Percentiles rank a stretch among this genome's conserved stretches.
These are phyloP conservation scores for Syndactyla subalaris DNA, from an alignment of 2,797 vertebrate genomes.

Conservation along the genomic window DNA sequence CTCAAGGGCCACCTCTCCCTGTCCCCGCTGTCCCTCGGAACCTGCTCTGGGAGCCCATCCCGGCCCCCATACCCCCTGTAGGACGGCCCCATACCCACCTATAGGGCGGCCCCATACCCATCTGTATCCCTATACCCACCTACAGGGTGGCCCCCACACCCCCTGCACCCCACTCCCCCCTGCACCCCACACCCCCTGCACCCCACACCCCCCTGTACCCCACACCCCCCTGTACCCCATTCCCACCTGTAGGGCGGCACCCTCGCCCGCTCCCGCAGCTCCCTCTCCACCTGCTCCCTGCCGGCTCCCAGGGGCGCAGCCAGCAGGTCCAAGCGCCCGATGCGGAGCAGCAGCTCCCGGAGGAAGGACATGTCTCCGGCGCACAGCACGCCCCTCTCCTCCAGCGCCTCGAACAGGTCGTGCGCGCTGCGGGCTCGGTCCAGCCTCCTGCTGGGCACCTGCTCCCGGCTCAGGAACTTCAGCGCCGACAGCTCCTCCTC, in stretches of 20 bases:
- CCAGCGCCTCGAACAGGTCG: conserved; percentile 53
- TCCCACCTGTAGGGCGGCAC: conserved; percentile 7
- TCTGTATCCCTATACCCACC: no score
- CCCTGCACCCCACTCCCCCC: no score
- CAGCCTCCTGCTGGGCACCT: conserved; percentile 45
- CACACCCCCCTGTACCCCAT: no score
- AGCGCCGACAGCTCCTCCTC: conserved; percentile 53
- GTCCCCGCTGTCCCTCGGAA: background rate
- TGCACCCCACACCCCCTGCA: no score
- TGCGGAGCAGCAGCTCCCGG: conserved; percentile 70
- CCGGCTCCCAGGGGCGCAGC: background rate
- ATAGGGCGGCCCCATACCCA: no score
- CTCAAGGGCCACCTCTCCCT: no score
- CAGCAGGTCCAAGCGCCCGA: conserved; percentile 69
- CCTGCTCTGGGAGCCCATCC: background rate
- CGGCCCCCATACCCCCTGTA: no score
- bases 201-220: no score
- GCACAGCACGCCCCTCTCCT: conserved; percentile 53
- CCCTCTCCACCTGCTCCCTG: conserved; percentile 21
- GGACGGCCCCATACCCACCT: no score
- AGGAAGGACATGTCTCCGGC: conserved; percentile 52
- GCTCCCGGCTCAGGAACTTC: conserved; percentile 73
- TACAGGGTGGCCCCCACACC: no score
- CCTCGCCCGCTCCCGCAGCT: conserved; percentile 7
- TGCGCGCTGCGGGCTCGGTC: conserved; percentile 34